These are phyloP conservation scores for Pyrgilauda ruficollis DNA, from an alignment of 2,113 vertebrate genomes.

Conservation along the genomic window DNA sequence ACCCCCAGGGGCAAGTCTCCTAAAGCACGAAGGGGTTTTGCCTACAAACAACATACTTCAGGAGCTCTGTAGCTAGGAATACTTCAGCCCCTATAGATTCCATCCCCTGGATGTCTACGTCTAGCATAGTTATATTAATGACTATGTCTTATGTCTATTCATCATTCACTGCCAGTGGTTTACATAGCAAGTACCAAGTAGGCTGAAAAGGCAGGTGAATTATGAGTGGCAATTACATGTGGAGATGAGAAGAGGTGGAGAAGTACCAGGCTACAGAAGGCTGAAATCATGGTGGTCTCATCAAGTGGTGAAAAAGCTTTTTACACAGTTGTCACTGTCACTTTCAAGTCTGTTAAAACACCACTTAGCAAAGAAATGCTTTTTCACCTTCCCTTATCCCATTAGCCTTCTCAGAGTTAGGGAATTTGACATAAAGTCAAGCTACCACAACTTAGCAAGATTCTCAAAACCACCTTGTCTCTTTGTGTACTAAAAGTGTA, in stretches of 20 bases:
- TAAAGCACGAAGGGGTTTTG: background rate
- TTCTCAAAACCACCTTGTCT: background rate
- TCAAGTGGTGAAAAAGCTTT: background rate
- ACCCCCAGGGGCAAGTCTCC: background rate
- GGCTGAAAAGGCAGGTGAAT: background rate
- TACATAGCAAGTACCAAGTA: background rate
- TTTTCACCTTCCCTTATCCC: background rate
- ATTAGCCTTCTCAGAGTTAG: background rate
- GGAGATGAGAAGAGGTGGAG: background rate
- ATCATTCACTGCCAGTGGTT: background rate
- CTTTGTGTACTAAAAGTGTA: background rate
- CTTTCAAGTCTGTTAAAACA: constrained; percentile 21
- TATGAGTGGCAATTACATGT: background rate
- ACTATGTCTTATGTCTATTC: background rate
- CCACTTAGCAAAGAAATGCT: background rate
- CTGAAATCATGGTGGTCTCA: background rate
- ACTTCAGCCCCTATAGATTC: background rate
- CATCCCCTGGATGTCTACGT: background rate
- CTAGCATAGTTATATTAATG: background rate
- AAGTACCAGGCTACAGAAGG: background rate
- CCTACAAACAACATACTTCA: background rate
- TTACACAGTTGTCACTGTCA: background rate
- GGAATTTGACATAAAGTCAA: background rate
- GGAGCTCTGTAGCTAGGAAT: background rate
- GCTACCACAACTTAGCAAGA: background rate